Evolutionary conservation across 2,797 vertebrate genomes (phyloP).

Genomic region (Paguma larvata): DNA sequence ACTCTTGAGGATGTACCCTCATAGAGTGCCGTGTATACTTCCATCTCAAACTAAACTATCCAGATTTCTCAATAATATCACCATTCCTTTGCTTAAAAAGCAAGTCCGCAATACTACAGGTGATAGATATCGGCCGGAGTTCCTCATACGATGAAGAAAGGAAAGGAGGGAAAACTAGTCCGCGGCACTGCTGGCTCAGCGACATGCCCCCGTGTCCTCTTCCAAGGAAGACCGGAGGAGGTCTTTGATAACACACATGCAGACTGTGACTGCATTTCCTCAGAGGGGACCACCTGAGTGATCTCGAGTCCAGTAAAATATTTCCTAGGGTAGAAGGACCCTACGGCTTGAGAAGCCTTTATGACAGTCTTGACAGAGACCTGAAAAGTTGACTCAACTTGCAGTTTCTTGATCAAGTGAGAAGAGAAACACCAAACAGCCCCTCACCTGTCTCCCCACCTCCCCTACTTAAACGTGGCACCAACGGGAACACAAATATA

Average conservation of each 20-base stretch:
- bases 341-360: background rate
- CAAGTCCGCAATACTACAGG: background rate
- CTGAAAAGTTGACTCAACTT: constrained; percentile 5
- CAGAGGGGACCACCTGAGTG: background rate
- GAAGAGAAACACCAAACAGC: background rate
- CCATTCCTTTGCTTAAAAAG: background rate
- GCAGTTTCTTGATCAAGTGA: background rate
- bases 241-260: background rate
- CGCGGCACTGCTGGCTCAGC: background rate
- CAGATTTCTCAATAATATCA: background rate
- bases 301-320: background rate
- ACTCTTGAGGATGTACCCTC: too few relatives aligned
- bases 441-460: background rate
- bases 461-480: background rate
- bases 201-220: background rate
- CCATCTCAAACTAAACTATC: background rate
- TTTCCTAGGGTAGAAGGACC: background rate
- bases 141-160: background rate
- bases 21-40: background rate
- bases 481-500: background rate
- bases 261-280: background rate
- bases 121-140: background rate
- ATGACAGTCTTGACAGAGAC: background rate
- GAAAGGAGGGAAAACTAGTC: background rate
- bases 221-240: background rate